These are phyloP conservation scores for Margaritifera margaritifera DNA, from an alignment of 2,888 invertebrate species.

Conservation along the genomic window DNA sequence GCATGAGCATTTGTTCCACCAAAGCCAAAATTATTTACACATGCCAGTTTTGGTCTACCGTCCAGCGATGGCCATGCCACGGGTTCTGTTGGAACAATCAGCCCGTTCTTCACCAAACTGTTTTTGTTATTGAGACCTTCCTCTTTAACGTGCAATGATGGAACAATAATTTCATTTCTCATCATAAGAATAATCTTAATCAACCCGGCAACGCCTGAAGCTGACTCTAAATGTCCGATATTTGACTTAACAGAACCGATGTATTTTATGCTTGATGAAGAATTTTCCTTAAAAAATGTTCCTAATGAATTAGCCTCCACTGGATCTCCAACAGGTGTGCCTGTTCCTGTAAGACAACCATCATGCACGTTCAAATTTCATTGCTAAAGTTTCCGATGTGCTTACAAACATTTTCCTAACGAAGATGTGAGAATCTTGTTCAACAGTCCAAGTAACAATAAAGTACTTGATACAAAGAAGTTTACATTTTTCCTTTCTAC, in stretches of 20 bases:
- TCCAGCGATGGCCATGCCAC: constrained; percentile 16
- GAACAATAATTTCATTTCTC: constrained; percentile 41
- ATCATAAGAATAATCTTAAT: constrained; percentile 54
- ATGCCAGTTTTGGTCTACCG: constrained; percentile 12
- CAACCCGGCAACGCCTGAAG: constrained; percentile 48
- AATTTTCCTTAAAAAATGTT: constrained; percentile 26
- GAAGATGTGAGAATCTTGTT: no score
- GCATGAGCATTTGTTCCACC: constrained; percentile 50
- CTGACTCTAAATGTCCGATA: constrained; percentile 52
- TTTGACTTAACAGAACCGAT: constrained; percentile 57
- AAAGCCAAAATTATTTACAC: constrained; percentile 47
- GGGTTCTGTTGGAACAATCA: constrained; percentile 33
- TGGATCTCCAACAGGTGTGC: constrained; percentile 56
- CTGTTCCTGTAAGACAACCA: constrained; percentile 46
- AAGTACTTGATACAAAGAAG: no score
- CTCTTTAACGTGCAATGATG: constrained; percentile 38
- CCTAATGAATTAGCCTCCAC: constrained; percentile 50
- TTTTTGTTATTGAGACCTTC: constrained; percentile 35
- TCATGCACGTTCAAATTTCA: neutral
- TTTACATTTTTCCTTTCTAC: no score
- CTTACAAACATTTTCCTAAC: no score
- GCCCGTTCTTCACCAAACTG: constrained; percentile 21
- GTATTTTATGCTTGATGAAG: neutral
- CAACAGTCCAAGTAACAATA: no score
- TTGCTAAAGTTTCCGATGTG: no score